A percentile compares a stretch with the other conserved stretches of the same genome.
Conservation (phyloP, 2,888 invertebrate species). For the Eupeodes luniger region DNA sequence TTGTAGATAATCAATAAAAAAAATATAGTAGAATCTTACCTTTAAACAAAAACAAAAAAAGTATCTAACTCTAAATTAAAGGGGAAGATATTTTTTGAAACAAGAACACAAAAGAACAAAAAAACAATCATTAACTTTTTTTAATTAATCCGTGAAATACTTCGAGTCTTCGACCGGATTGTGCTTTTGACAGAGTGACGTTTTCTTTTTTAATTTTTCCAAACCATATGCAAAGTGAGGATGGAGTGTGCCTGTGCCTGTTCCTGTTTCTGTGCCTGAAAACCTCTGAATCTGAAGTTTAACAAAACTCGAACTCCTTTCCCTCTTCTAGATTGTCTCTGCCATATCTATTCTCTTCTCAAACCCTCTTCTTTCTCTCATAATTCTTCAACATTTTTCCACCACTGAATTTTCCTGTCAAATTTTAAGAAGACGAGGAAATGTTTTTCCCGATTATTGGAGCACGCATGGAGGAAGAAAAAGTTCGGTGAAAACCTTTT, state of each 20-base stretch:
- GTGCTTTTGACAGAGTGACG: conserved; percentile 50
- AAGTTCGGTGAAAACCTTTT: conserved; percentile 51
- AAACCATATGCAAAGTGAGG: conserved; percentile 69
- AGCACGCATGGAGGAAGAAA: conserved; percentile 4
- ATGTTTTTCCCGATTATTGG: background rate
- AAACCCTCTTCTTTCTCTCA: conserved; percentile 20
- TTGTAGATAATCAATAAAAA: conserved; percentile 62
- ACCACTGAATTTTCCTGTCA: conserved; percentile 40
- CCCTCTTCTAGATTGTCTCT: conserved; percentile 5
- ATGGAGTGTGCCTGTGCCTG: too few relatives aligned
- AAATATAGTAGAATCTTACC: conserved; percentile 32
- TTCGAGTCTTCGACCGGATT: conserved; percentile 27
- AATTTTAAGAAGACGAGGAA: conserved; percentile 18
- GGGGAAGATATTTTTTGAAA: conserved; percentile 20
- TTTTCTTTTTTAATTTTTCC: conserved; percentile 52
- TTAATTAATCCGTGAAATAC: conserved; percentile 41
- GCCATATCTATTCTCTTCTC: conserved; percentile 31
- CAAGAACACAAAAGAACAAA: conserved; percentile 28
- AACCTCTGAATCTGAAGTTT: conserved; percentile 2
- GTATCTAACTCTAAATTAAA: background rate
- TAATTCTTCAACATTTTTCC: conserved; percentile 32
- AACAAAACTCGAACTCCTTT: conserved; percentile 2
- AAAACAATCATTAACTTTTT: conserved; percentile 19
- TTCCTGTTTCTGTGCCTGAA: too few relatives aligned
- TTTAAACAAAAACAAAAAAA: background rate